phyloP scores from a whole-genome alignment of 1,140 invertebrate species.

The Triops longicaudatus region DNA sequence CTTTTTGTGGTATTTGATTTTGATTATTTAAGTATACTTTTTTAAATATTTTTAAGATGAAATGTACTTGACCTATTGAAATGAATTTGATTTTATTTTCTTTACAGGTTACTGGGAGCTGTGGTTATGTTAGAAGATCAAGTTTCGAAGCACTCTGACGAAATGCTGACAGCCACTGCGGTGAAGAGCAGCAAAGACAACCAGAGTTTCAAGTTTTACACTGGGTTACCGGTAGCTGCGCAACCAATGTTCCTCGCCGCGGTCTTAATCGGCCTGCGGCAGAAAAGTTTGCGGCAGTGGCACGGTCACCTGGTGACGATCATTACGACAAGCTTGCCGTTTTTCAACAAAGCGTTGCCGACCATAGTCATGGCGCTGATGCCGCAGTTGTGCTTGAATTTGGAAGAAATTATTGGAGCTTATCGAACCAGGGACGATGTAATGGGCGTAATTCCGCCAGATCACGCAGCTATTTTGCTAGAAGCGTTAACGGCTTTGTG shows the following conservation, averaged over 20 bases:
- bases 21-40: too few relatives aligned
- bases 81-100: neutral
- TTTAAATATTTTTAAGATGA: too few relatives aligned
- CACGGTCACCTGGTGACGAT: conserved; percentile 73
- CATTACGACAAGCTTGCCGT: conserved; percentile 65
- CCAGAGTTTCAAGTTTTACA: conserved; percentile 26
- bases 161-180: conserved; percentile 36
- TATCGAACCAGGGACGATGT: conserved; percentile 37
- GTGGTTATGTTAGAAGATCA: conserved; percentile 71
- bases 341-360: conserved; percentile 61
- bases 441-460: conserved; percentile 49
- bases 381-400: conserved; percentile 72
- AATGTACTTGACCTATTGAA: too few relatives aligned
- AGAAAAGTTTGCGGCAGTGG: conserved; percentile 48
- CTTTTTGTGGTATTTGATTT: neutral
- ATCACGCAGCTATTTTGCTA: conserved; percentile 69
- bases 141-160: conserved; percentile 44
- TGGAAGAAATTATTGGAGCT: conserved; percentile 55
- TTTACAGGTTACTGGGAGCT: conserved; percentile 53
- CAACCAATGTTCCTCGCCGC: conserved; percentile 80
- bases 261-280: conserved; percentile 63
- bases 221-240: conserved; percentile 55
- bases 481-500: conserved; percentile 73
- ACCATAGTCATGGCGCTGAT: conserved; percentile 67
- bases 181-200: conserved; percentile 36